Evolutionary conservation across 2,888 invertebrate genomes (phyloP), one percentile per base, ranked within the genome.

Genomic region (Drosophila birchii): DNA sequence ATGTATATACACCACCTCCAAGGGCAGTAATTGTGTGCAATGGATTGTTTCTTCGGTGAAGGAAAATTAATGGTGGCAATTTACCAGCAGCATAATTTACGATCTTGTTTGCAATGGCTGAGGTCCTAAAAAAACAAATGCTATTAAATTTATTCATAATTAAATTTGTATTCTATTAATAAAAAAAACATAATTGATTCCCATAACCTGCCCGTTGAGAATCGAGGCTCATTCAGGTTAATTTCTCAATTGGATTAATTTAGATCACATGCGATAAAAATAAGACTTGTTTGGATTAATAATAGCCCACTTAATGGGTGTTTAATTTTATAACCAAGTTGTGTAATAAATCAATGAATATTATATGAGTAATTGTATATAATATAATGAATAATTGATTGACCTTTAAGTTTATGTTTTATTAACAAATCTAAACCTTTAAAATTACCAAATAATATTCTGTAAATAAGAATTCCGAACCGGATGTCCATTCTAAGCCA

Each of bases 21-120:
- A 68, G 67, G 67, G 69, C 67, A 68, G 55, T 55, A 68, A 68
- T 68, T 68, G 67, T 55, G 68, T 55, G 47, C 68, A 67, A 67
- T 55, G 54, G 55, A 68, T 49, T 41, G 55, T 49, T 68, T 67
- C 62, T 62, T 44, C 29, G 18, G 62, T 36, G 68, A 49, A 68
- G 68, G 55, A 68, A 68, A 68, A 68, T 68, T 55, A 55, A 68
- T 55, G 68, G 39, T 18, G 47, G 64, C 64, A 49, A 62, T 62
- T 64, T 62, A 51, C 34, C 51, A 36, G 41, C 20, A 36, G 63
- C 43, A 68, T 41, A 47, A 39, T 47, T 68, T 47, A 36, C 55
- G 39, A 49, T 41, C 47, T 29, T 23, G 41, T 39, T 49, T 54
- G n/a, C 38, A 55, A 41, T 29, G 39, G 32, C 18, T 32, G 23